Conservation (phyloP, 2,888 invertebrate species). For the Pimpla rufipes region DNA sequence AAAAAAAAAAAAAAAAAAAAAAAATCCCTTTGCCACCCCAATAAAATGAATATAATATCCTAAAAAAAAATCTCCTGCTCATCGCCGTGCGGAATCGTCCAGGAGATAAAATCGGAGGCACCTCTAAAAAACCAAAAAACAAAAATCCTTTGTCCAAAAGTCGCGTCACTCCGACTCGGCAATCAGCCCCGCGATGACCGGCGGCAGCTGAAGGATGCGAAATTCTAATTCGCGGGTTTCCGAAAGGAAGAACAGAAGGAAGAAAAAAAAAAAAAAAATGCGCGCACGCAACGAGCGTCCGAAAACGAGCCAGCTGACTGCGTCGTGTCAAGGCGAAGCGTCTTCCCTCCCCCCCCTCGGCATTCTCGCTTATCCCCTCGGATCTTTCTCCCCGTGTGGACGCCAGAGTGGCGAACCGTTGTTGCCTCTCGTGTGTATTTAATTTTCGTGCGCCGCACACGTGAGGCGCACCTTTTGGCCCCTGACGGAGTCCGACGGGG, state of each 20-base stretch:
- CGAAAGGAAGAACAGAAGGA: background rate
- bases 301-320: conserved; percentile 58
- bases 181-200: background rate
- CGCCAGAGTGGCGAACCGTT: conserved; percentile 34
- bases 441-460: conserved; percentile 55
- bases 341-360: conserved; percentile 5
- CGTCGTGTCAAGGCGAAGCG: conserved; percentile 35
- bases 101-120: background rate
- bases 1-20: background rate
- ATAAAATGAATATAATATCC: background rate
- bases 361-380: background rate
- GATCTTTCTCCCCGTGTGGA: conserved; percentile 1
- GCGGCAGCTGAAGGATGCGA: conserved; percentile 3
- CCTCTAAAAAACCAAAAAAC: background rate
- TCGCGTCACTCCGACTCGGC: background rate
- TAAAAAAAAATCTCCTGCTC: background rate
- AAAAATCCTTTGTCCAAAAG: background rate
- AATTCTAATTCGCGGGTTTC: conserved; percentile 3
- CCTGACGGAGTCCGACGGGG: background rate
- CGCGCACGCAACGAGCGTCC: background rate
- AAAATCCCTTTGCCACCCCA: background rate
- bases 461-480: conserved; percentile 51
- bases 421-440: conserved; percentile 39
- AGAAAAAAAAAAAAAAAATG: conserved; percentile 6
- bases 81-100: background rate